A percentile compares a stretch with the other conserved stretches of the same genome.
These are phyloP conservation scores for Centroberyx gerrardi DNA, from an alignment of 2,797 vertebrate species.

Conservation along the genomic window DNA sequence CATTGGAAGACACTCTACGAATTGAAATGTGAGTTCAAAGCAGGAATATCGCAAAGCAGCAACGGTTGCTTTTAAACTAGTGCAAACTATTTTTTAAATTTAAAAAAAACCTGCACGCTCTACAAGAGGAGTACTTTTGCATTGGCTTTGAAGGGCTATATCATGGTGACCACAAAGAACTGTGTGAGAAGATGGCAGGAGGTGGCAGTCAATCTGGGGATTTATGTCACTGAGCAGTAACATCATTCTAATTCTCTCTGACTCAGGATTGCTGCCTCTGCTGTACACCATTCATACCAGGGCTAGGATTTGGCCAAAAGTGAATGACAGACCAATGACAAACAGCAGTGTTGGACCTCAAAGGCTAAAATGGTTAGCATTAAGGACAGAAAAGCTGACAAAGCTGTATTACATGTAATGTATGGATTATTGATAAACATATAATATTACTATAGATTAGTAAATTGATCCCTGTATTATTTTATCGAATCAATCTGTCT, in stretches of 20 bases:
- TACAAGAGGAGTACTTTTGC: constrained; percentile 28
- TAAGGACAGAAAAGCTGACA: constrained; percentile 43
- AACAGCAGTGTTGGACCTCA: constrained; percentile 15
- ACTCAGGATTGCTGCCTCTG: constrained; percentile 70
- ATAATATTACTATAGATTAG: constrained; percentile 41
- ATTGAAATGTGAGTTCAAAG: neutral
- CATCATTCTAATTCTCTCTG: constrained; percentile 78
- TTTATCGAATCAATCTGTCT: neutral
- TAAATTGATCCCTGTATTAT: constrained; percentile 27
- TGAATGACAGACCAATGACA: constrained; percentile 49
- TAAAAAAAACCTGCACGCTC: neutral
- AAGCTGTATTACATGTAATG: constrained; percentile 33
- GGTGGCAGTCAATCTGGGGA: constrained; percentile 72
- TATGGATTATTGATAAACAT: neutral
- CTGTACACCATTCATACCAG: constrained; percentile 63
- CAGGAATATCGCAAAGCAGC: neutral
- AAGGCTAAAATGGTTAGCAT: neutral
- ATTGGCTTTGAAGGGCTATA: constrained; percentile 49
- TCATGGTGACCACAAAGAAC: constrained; percentile 66
- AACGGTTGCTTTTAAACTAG: neutral
- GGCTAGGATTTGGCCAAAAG: constrained; percentile 39
- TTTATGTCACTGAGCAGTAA: constrained; percentile 74
- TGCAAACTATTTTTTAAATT: neutral
- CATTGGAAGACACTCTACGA: neutral
- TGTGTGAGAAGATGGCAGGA: constrained; percentile 65